Conservation (phyloP, 2,797 vertebrate genomes). For the Anabas testudineus region DNA sequence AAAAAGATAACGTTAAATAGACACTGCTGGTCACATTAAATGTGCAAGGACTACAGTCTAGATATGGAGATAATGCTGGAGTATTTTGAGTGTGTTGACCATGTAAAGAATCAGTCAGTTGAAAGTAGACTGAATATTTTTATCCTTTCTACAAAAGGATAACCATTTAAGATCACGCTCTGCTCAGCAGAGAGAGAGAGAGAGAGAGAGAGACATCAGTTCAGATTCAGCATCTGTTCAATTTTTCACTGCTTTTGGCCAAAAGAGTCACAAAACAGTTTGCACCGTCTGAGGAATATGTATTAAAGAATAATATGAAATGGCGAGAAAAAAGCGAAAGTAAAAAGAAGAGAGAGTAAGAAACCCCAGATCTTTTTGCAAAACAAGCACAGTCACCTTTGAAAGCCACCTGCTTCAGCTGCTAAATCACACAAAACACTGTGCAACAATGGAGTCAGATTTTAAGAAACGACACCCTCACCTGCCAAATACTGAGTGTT, state of each 20-base stretch:
- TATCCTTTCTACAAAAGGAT: slow-evolving; percentile 45
- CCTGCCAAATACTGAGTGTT: slow-evolving; percentile 96
- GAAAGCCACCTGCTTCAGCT: not conserved
- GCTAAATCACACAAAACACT: not conserved
- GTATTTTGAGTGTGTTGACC: slow-evolving; percentile 36
- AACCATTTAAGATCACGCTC: slow-evolving; percentile 28
- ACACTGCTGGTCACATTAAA: slow-evolving; percentile 19
- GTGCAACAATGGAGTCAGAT: not conserved
- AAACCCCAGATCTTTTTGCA: slow-evolving; percentile 7
- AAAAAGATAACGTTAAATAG: slow-evolving; percentile 5
- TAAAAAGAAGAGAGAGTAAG: not conserved
- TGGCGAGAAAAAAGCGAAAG: not conserved
- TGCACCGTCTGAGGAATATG: slow-evolving; percentile 5
- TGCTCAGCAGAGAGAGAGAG: slow-evolving; percentile 8
- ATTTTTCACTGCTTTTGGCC: slow-evolving; percentile 45
- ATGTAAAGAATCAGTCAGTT: slow-evolving; percentile 24
- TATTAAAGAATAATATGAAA: slow-evolving; percentile 19
- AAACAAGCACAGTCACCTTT: slow-evolving; percentile 6
- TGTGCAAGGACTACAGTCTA: slow-evolving; percentile 16
- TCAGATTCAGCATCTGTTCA: slow-evolving; percentile 38
- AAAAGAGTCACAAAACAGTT: slow-evolving; percentile 26
- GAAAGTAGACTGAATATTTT: slow-evolving; percentile 51
- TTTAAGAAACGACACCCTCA: slow-evolving; percentile 54
- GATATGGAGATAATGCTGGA: slow-evolving; percentile 8
- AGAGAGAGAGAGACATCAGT: slow-evolving; percentile 3